Conservation (phyloP, 2,888 invertebrate genomes). For the Amiota mariae region DNA sequence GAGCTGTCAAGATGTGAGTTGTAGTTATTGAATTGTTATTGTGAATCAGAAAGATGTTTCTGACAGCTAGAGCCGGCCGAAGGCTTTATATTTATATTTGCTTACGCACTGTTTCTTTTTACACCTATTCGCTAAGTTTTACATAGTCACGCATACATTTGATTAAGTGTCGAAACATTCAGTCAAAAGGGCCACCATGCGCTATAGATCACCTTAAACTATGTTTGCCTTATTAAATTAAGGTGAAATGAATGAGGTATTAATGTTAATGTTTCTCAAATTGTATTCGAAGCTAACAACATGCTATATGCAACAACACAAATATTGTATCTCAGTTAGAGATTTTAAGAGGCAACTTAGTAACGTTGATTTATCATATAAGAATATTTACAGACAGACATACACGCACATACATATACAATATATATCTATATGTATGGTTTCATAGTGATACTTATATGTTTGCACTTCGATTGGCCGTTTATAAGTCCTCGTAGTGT, state of each 20-base stretch:
- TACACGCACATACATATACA: background rate
- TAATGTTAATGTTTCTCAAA: too few species aligned
- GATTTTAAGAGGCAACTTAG: background rate
- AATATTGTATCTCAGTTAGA: too few species aligned
- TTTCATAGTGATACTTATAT: constrained; percentile 20
- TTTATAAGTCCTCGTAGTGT: background rate
- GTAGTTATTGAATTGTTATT: too few species aligned
- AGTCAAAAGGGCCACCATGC: constrained; percentile 29
- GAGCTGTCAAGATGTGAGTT: constrained; percentile 37
- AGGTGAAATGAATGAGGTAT: background rate
- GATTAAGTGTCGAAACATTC: constrained; percentile 18
- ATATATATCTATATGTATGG: background rate
- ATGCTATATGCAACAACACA: too few species aligned
- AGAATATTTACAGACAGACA: background rate
- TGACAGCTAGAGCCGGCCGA: constrained; percentile 12
- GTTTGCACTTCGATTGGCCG: constrained; percentile 5
- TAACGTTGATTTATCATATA: background rate
- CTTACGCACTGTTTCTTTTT: constrained; percentile 37
- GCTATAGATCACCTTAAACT: constrained; percentile 14
- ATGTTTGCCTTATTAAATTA: constrained; percentile 13
- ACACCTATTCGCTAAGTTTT: constrained; percentile 44
- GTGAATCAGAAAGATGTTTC: constrained; percentile 25
- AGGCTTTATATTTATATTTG: constrained; percentile 22
- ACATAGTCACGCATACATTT: constrained; percentile 42
- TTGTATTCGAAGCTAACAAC: too few species aligned